Evolutionary conservation across 1,140 invertebrate species (phyloP), one percentile per base, ranked within the genome.

Genomic region (Drosophila chauvacae): DNA sequence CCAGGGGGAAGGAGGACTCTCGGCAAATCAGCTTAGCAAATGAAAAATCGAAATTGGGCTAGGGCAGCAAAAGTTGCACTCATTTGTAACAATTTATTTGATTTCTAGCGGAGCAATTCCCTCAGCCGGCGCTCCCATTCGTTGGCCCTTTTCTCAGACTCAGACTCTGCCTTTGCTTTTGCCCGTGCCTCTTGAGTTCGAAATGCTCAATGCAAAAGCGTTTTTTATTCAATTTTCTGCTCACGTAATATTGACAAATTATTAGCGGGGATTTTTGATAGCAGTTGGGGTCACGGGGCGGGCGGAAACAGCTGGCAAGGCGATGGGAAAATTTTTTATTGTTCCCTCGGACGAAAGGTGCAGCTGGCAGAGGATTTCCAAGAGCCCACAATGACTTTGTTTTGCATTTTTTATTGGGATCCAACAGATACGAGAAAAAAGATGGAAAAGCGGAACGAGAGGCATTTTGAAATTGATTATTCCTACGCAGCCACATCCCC

Each of bases 161-260:
- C 14, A 2, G 35, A 16, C 45, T 51, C 58, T 55, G 53, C 48
- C 59, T 55, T 48, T 63, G 45, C 44, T 60, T 42, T 42, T 53
- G 53, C 37, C n/a, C 13, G 18, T 30, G 45, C 39, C 55, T 39
- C 61, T 68, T 45, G 48, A 39, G 53, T 18, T 41, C 33, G 13
- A 37, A 37, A 48, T 16, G 66, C 53, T 81, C 77, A 76, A 90
- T 87, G 85, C 72, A 87, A 88, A 88, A 88, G 73, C 74, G 86
- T 56, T 91, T 91, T 91, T 91, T 82, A 91, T 91, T 91, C 81
- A 88, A 91, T 91, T 91, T 90, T 91, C 88, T 74, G 76, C 90
- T 91, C 88, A 91, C 88, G 84, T 91, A 91, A 90, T 91, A 90
- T 91, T 91, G 90, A 91, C 90, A 91, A 91, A 91, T 91, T 91